phyloP scores from a whole-genome alignment of 2,113 vertebrate species.

The Rallus limicola region DNA sequence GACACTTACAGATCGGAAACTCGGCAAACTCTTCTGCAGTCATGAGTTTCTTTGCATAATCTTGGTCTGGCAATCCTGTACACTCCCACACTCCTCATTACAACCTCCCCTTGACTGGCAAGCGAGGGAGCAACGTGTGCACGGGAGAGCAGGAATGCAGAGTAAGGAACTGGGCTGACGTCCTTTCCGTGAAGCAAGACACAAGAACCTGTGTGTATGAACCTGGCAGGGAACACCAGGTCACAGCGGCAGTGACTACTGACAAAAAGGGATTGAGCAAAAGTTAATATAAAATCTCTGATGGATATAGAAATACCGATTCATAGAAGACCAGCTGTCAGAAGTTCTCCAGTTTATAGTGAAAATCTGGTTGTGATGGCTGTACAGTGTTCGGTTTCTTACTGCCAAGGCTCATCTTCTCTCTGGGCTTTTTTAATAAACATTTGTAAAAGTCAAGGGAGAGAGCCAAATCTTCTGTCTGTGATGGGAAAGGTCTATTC shows the following conservation, averaged over 20 bases:
- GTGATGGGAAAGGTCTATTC: neutral
- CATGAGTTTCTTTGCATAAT: neutral
- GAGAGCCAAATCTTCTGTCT: neutral
- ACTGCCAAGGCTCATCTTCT: neutral
- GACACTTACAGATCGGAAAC: neutral
- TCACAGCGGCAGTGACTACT: neutral
- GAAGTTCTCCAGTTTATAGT: neutral
- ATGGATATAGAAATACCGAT: neutral
- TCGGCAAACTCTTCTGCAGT: neutral
- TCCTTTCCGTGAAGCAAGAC: neutral
- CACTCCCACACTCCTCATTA: neutral
- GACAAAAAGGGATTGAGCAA: neutral
- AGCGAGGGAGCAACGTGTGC: neutral
- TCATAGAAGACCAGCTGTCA: accelerated
- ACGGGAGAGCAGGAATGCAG: neutral
- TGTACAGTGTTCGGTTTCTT: neutral
- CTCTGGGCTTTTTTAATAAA: neutral
- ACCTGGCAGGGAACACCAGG: neutral
- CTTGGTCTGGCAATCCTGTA: neutral
- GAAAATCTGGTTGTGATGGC: neutral
- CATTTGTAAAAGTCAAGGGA: neutral
- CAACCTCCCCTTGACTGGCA: neutral
- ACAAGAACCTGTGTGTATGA: neutral
- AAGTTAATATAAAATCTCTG: neutral
- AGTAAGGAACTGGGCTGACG: neutral